Evolutionary conservation across 2,113 vertebrate genomes (phyloP), one percentile per base, ranked within the genome.

Genomic region (Brevimyrus niger): DNA sequence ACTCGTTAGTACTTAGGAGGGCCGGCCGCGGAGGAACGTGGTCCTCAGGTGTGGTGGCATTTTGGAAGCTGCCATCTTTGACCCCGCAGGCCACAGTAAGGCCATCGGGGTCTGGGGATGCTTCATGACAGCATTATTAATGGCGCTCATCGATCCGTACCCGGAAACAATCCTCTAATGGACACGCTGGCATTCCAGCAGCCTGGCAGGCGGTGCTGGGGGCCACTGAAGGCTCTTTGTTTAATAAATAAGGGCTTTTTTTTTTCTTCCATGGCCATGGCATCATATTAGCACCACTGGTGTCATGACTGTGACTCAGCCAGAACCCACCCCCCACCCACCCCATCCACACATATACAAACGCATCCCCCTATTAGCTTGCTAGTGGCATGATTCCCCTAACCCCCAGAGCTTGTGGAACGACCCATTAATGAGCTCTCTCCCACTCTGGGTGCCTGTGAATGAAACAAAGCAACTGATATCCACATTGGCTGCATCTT

Each of bases 121-220:
- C 38, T 15, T 27, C 88, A 89, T 90, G 90, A 89, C 80, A 92
- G 89, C 86, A 88, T 92, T 89, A 90, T 91, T 90, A 90, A 87
- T 90, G 88, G 88, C 61, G 51, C 31, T 55, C 90, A 91, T 90
- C 88, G 89, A 92, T 91, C 90, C 86, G 89, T 86, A 92, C 89
- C 87, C 89, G 84, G 76, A 80, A 84, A 65, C 55, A 80, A 82
- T 91, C 65, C 35, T 88, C 87, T 80, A 55, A 86, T 86, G 42
- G 83, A 35, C n/a, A 23, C 55, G 46, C 84, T 8, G 80, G 84
- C 85, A 86, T 38, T 69, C 38, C 55, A 9, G 53, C 17, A 8
- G 55, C 35, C 55, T 61, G 58, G 4, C n/a, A 10, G 42, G 3
- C 42, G 10, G 82, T n/a, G 19, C 8, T n/a, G 44, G 82, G 53